These are phyloP conservation scores for Lysandra bellargus DNA, from an alignment of 2,888 invertebrate species.

Conservation along the genomic window DNA sequence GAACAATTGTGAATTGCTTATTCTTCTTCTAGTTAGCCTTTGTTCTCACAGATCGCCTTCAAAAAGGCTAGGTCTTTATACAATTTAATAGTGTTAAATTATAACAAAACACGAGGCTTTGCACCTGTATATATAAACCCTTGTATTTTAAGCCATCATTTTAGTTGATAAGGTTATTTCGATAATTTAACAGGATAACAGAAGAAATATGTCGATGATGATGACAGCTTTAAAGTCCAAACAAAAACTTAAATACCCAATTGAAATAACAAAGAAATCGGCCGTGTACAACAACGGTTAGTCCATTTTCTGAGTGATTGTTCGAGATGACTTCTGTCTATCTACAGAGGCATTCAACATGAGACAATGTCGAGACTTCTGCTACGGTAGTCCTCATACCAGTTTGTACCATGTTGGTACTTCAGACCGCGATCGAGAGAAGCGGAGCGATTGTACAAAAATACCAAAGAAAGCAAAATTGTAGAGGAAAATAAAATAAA, in stretches of 20 bases:
- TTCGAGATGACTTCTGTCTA: slow-evolving; percentile 37
- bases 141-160: not conserved
- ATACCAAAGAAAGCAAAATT: not conserved
- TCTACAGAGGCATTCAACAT: slow-evolving; percentile 39
- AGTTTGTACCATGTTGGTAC: slow-evolving; percentile 32
- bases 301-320: slow-evolving; percentile 31
- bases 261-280: slow-evolving; percentile 17
- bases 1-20: slow-evolving; percentile 6
- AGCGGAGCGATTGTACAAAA: slow-evolving; percentile 17
- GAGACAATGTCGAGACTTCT: slow-evolving; percentile 62
- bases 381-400: slow-evolving; percentile 59
- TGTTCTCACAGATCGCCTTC: not conserved
- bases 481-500: not conserved
- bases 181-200: not conserved
- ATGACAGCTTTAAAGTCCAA: not conserved
- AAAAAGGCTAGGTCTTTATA: not conserved
- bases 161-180: not conserved
- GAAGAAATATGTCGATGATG: not conserved
- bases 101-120: too few relatives aligned
- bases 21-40: not conserved
- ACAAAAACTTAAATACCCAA: slow-evolving; percentile 26
- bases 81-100: too few relatives aligned
- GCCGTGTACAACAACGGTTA: slow-evolving; percentile 25
- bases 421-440: not conserved
- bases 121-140: too few relatives aligned